Conservation (phyloP, 2,888 invertebrate genomes). For the Clepsis dumicolana region DNA sequence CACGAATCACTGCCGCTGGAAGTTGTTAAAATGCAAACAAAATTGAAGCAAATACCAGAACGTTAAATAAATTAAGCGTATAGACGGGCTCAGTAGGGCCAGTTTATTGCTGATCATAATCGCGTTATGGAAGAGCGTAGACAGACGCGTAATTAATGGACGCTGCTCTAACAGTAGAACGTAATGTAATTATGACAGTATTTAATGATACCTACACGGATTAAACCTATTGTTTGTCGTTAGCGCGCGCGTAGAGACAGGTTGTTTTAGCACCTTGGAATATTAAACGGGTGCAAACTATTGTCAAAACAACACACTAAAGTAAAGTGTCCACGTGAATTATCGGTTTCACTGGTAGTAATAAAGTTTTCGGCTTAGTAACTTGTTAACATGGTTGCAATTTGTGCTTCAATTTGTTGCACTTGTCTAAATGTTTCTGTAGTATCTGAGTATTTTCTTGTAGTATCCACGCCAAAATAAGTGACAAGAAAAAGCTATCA, state of each 20-base stretch:
- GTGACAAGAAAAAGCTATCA: background rate
- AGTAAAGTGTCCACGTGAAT: background rate
- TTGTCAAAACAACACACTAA: conserved; percentile 1
- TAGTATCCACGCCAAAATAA: background rate
- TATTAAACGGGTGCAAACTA: background rate
- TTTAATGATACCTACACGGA: conserved; percentile 5
- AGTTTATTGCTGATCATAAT: conserved; percentile 41
- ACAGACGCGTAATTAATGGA: conserved; percentile 36
- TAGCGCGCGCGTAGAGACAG: background rate
- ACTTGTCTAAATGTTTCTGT: background rate
- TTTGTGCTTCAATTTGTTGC: background rate
- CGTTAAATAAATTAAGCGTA: conserved; percentile 40
- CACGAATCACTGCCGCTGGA: conserved; percentile 43
- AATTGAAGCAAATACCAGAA: conserved; percentile 45
- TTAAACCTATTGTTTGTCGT: conserved; percentile 15
- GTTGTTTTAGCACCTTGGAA: conserved; percentile 10
- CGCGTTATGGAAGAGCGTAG: conserved; percentile 31
- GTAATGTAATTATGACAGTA: conserved; percentile 28
- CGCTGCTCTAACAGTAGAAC: conserved; percentile 18
- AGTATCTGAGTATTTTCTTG: background rate
- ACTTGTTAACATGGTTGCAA: background rate
- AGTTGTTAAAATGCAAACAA: conserved; percentile 44
- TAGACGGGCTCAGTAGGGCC: conserved; percentile 33
- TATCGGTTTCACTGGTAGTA: background rate
- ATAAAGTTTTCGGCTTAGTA: background rate